Evolutionary conservation across 2,797 vertebrate species (phyloP), one percentile per base, ranked within the genome.

Genomic region (Eupleurogrammus muticus): DNA sequence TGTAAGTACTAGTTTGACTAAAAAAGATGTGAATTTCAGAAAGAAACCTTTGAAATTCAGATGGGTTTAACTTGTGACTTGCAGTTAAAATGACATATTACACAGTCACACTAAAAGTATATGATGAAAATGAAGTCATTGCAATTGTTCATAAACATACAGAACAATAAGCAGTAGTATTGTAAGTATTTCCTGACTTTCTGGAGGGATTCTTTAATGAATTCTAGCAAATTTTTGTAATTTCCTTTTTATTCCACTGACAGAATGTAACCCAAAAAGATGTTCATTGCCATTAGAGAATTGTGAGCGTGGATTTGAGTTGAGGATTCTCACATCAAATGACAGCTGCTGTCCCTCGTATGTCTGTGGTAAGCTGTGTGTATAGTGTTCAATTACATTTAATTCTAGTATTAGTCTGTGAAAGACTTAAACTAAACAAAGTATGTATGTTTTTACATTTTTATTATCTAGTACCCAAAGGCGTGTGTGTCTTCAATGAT

Each of bases 401-500:
- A 55, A 21, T 60, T 19, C n/a, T 1, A 46, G 4, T 49, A 10
- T 47, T 24, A 48, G 4, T 46, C 2, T 57, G 3, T 54, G 7
- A 61, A 47, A 63, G 4, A 55, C 14, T 44, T 42, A 57, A 35
- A 52, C 12, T 40, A 42, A 81, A 34, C 16, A 17, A 47, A 49
- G n/a, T n/a, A 50, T n/a, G 4, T 48, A 6, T 61, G 58, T 51
- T 5, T 20, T 52, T 24, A 16, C 1, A 4, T 60, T 66, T 60
- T 79, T 62, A 69, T 3, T 40, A 5, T 80, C 5, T 54, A 95
- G 96, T 28, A 55, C 82, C 40, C 62, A 92, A 90, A 81, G 2
- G 9, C 0, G 80, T 89, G 44, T 97, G 96, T 77, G 80, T 95
- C 70, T 84, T 89, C 66, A 92, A 94, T n/a, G 52, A 72, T 13